Evolutionary conservation across 53 echinoderm and acorn worm genomes (phyloP), one percentile per base, ranked within the genome.

Genomic region (Crossaster papposus): DNA sequence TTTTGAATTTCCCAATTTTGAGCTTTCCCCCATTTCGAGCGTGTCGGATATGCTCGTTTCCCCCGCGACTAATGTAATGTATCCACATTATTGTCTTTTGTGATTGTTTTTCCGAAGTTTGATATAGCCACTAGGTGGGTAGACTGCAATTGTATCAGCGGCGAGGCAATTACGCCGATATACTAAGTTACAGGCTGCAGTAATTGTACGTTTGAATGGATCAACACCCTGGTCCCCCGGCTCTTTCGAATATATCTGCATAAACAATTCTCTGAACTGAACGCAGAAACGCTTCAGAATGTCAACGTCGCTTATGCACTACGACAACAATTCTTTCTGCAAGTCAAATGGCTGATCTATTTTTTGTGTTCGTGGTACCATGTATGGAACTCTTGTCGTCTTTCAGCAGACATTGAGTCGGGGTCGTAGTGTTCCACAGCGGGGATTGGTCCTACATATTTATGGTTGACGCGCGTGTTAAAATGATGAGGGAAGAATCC

Each of bases 181-280:
- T 12, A 93, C 89, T 1, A 95, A 38, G 38, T 91, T 95, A 70
- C 91, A 92, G 14, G 89, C 95, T 0, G 92, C 92, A 15, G 95
- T 95, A 36, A 95, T 89, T 31, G 89, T 91, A 54, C 88, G 72
- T 30, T 79, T 52, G 62, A 93, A 93, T 3, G 95, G 93, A 73
- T 95, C 95, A 9, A 94, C 83, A 36, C 95, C 94, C 14, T 20
- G 28, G 23, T 83, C 64, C 65, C 12, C 14, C 14, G 33, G 33
- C 23, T 32, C 65, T 83, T 13, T 31, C 8, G 32, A 83, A 15
- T 80, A 71, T 13, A 91, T 30, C 17, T 36, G 65, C 80, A 86
- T 91, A 20, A 91, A 91, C 11, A 86, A 79, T 14, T 15, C 18
- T 6, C 89, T 18, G 36, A 78, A 92, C 53, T 81, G 51, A 72